Conservation (phyloP, 2,797 vertebrate species). For the Lateolabrax maculatus region DNA sequence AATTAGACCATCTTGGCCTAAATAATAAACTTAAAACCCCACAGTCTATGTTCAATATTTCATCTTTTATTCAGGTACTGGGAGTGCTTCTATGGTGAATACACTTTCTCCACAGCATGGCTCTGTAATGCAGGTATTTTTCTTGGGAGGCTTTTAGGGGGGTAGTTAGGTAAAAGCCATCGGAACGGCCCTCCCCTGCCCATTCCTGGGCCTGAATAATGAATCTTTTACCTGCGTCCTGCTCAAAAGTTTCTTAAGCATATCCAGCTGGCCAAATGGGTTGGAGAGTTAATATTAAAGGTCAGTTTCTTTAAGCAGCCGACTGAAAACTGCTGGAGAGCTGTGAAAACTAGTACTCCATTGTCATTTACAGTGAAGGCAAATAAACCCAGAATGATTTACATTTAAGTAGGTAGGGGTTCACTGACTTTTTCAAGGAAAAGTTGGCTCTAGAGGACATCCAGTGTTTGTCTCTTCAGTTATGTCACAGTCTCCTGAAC, state of each 20-base stretch:
- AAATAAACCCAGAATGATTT: constrained; percentile 6
- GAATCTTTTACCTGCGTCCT: constrained; percentile 82
- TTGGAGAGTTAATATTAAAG: constrained; percentile 58
- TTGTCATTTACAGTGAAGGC: background rate
- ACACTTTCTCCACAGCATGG: constrained; percentile 70
- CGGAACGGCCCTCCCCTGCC: constrained; percentile 61
- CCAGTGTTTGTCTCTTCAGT: background rate
- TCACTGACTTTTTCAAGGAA: background rate
- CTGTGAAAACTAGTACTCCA: background rate
- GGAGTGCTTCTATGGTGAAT: constrained; percentile 83
- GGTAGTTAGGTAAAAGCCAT: constrained; percentile 83
- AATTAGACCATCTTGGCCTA: constrained; percentile 86
- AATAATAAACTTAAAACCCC: constrained; percentile 87
- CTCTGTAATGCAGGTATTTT: constrained; percentile 85
- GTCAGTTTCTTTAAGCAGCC: constrained; percentile 45
- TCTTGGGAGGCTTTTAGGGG: constrained; percentile 83
- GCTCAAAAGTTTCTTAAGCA: constrained; percentile 75
- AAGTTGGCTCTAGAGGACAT: background rate
- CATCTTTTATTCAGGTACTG: constrained; percentile 87
- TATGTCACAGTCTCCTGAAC: background rate
- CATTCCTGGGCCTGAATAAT: constrained; percentile 83
- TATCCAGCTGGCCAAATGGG: constrained; percentile 58
- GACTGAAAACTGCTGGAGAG: constrained; percentile 22
- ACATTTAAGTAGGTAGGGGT: background rate
- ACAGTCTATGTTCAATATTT: constrained; percentile 85